Percentiles rank a stretch among this genome's conserved stretches.
These are phyloP conservation scores for Poecilobothrus nobilitatus DNA, from an alignment of 2,888 invertebrate genomes.

Conservation along the genomic window DNA sequence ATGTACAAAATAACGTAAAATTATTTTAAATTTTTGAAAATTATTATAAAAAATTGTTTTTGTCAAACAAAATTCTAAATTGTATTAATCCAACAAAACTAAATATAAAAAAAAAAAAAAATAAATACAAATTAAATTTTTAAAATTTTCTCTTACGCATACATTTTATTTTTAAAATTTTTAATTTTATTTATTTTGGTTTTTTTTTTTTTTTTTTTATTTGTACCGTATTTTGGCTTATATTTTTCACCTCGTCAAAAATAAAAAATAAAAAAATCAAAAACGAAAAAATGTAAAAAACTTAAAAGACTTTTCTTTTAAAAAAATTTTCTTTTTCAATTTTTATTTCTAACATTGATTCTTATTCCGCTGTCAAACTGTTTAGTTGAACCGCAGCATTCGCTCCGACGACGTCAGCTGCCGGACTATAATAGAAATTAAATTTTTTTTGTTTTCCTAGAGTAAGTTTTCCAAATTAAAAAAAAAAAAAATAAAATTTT, in stretches of 20 bases:
- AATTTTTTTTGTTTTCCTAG: conserved; percentile 44
- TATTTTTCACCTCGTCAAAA: conserved; percentile 3
- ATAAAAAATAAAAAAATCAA: neutral
- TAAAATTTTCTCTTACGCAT: neutral
- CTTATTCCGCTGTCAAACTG: conserved; percentile 44
- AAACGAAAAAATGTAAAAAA: too few species aligned
- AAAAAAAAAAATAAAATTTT: conserved; percentile 18
- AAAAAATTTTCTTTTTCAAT: conserved; percentile 4
- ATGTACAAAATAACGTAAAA: too few species aligned
- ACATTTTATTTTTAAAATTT: neutral
- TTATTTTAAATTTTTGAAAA: too few species aligned
- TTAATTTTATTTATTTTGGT: too few species aligned
- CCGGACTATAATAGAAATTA: conserved; percentile 41
- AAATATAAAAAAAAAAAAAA: neutral
- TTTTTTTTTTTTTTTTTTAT: neutral
- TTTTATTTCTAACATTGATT: conserved; percentile 28
- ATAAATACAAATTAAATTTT: neutral
- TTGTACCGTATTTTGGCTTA: neutral
- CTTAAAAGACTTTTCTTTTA: neutral
- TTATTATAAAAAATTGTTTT: too few species aligned
- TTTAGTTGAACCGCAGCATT: conserved; percentile 47
- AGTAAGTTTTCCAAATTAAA: conserved; percentile 38
- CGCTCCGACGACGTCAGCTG: conserved; percentile 47
- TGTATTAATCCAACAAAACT: neutral
- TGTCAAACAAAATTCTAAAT: neutral